Percentiles rank a stretch among this genome's conserved stretches.
Conservation (phyloP, 2,113 vertebrate species). For the Proteles cristata region DNA sequence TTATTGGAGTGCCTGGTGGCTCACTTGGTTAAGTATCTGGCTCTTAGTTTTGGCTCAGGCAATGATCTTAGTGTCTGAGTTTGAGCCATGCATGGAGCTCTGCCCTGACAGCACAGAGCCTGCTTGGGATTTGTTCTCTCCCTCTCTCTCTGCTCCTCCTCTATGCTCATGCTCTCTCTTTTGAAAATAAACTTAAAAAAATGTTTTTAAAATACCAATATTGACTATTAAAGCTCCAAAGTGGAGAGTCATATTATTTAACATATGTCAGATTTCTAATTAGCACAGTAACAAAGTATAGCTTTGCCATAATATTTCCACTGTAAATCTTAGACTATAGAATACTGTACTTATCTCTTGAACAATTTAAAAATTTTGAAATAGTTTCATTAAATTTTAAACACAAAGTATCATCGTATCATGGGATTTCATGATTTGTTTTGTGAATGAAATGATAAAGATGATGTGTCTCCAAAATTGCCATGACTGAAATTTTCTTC, state of each 20-base stretch:
- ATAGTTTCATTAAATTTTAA: background rate
- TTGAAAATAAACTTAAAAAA: too few species aligned
- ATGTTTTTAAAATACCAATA: background rate
- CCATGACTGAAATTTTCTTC: background rate
- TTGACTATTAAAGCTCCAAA: background rate
- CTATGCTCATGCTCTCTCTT: too few species aligned
- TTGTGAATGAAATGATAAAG: background rate
- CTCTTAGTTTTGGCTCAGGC: too few species aligned
- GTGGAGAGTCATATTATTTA: background rate
- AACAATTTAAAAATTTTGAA: background rate
- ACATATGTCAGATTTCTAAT: background rate
- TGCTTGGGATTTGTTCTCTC: too few species aligned
- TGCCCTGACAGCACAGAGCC: too few species aligned
- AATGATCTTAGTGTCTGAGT: too few species aligned
- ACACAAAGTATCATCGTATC: background rate
- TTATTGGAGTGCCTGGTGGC: background rate
- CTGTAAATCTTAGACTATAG: background rate
- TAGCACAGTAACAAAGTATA: background rate
- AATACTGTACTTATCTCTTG: background rate
- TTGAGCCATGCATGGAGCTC: too few species aligned
- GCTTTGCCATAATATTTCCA: background rate
- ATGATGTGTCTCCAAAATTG: background rate
- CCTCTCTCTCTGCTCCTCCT: too few species aligned
- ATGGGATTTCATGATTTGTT: background rate
- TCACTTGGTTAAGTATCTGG: too few species aligned